Percentiles rank a stretch among this genome's conserved stretches.
phyloP scores from a whole-genome alignment of 1,140 invertebrate genomes.

The Bacillus rossius region DNA sequence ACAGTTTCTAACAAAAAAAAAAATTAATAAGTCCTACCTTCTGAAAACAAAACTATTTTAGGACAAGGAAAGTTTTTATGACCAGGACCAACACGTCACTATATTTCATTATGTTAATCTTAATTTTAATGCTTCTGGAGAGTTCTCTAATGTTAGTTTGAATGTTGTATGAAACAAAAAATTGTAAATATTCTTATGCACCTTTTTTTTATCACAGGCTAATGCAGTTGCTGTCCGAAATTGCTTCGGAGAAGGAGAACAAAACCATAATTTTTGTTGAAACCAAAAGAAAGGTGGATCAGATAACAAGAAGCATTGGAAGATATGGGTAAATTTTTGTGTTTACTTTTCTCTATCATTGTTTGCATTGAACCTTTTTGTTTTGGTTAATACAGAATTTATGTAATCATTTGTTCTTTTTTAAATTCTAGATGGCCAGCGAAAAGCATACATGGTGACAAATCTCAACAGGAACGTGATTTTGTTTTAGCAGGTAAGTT shows the following conservation, averaged over 20 bases:
- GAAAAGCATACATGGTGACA: slow-evolving; percentile 84
- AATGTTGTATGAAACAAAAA: neutral
- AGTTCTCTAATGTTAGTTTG: neutral
- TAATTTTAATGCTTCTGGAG: too few species aligned
- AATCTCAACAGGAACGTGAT: slow-evolving; percentile 84
- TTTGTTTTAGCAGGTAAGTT: slow-evolving; percentile 46
- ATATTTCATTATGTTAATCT: too few species aligned
- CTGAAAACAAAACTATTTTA: too few species aligned
- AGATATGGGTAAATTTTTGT: slow-evolving; percentile 5
- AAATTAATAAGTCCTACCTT: too few species aligned
- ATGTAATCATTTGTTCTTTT: neutral
- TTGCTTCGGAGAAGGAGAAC: slow-evolving; percentile 50
- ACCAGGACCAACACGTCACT: too few species aligned
- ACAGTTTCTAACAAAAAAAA: too few species aligned
- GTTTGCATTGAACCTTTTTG: too few species aligned
- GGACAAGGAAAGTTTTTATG: too few species aligned
- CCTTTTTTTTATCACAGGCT: slow-evolving; percentile 31
- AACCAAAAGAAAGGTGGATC: slow-evolving; percentile 64
- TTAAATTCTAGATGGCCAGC: slow-evolving; percentile 50
- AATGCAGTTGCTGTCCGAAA: slow-evolving; percentile 49
- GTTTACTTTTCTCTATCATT: too few species aligned
- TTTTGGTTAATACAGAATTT: too few species aligned
- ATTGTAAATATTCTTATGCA: neutral
- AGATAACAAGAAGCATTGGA: slow-evolving; percentile 37
- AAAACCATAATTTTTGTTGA: slow-evolving; percentile 63